Base-by-base conservation (phyloP, 2,113 vertebrate species). In the Oncorhynchus tshawytscha region DNA sequence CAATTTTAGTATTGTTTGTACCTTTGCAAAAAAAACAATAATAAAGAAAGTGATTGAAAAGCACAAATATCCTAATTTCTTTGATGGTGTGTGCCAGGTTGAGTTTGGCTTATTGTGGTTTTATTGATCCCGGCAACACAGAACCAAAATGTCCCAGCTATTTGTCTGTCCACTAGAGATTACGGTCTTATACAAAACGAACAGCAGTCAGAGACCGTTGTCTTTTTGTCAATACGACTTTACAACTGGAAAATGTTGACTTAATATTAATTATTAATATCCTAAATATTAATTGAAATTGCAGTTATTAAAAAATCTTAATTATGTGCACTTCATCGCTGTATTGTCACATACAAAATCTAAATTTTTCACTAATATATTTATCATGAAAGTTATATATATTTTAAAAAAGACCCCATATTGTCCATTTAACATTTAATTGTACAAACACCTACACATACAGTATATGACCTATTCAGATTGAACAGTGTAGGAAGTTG, bases 1-100 rank as follows among this genome's bases (percentile, higher is more conserved):
- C 83, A 86, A 80, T 92, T 93, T 93, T 93, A 88, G 88, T 90
- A 85, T 54, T 24, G 92, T 94, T 91, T 90, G 92, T 90, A 95
- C 77, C 83, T 94, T 91, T 90, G 87, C 82, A 27, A 84, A 89
- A 91, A 92, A 90, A 60, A 29, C 27, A 18, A 91, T 88, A 86
- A 91, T 88, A 86, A 88, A 92, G 67, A 88, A 87, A 89, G 84
- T 74, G 74, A 84, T 74, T 71, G 57, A 77, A 85, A 85, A 79
- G 84, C 73, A 71, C 22, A 83, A 88, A 86, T 85, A 87, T 78
- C 82, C 85, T 78, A 85, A 83, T 89, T 87, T 91, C 76, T 89
- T 87, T 16, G 11, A 54, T 54, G 8, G 22, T 5, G 6, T 27
- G 25, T 67, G 15, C 2, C n/a, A 62, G 59, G 59, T 22, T 62